These are phyloP conservation scores for Cherax quadricarinatus DNA, from an alignment of 1,140 invertebrate genomes.

Conservation along the genomic window DNA sequence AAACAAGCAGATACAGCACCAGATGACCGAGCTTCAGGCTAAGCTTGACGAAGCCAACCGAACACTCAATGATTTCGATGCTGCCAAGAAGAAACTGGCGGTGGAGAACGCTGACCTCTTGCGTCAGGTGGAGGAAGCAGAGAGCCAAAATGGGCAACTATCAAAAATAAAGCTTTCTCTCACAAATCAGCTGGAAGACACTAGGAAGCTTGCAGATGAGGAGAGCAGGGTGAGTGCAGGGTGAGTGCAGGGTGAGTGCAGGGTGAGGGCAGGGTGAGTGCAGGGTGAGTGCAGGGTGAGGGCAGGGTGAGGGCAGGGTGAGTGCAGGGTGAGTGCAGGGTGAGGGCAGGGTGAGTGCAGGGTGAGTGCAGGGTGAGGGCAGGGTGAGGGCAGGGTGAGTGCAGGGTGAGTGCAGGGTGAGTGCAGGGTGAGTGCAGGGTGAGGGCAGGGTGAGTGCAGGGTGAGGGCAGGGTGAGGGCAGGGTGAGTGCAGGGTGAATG, in stretches of 20 bases:
- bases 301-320: no score
- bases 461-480: no score
- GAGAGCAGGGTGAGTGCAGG: constrained; percentile 76
- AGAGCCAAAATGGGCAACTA: constrained; percentile 79
- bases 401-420: no score
- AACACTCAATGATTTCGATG: constrained; percentile 55
- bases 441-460: no score
- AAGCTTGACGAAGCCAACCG: constrained; percentile 77
- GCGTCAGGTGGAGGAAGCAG: constrained; percentile 81
- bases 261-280: no score
- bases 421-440: no score
- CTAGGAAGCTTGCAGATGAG: constrained; percentile 78
- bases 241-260: no score
- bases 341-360: constrained; percentile 76
- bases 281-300: no score
- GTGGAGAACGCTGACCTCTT: constrained; percentile 74
- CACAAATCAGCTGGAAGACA: constrained; percentile 55
- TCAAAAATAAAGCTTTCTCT: constrained; percentile 77
- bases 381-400: no score
- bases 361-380: no score
- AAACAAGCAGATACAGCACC: constrained; percentile 79
- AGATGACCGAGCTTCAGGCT: constrained; percentile 79
- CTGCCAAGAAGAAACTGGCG: constrained; percentile 57
- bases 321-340: no score
- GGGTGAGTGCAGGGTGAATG: constrained; percentile 29